Evolutionary conservation across 2,888 invertebrate species (phyloP).

Genomic region (Drosophila affinis): DNA sequence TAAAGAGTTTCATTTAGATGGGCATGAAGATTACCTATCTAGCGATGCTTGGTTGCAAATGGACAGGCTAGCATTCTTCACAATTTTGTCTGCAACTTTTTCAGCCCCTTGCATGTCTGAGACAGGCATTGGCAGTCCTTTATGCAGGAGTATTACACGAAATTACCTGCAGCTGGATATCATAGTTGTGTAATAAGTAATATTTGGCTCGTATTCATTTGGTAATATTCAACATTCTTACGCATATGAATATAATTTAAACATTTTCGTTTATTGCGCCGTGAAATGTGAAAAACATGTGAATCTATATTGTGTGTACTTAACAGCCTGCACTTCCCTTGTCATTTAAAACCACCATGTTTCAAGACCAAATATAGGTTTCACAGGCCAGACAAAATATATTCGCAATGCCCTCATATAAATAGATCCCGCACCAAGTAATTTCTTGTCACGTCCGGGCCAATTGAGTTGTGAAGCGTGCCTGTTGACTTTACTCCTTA

Average conservation of each 20-base stretch:
- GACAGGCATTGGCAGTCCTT: background rate
- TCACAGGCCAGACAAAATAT: background rate
- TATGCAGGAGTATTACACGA: background rate
- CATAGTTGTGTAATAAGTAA: background rate
- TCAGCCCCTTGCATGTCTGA: background rate
- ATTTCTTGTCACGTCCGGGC: slow-evolving; percentile 25
- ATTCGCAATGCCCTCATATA: background rate
- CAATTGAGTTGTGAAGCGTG: slow-evolving; percentile 67
- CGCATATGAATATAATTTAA: background rate
- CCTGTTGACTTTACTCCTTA: slow-evolving; percentile 72
- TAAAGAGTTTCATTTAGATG: slow-evolving; percentile 21
- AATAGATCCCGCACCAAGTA: background rate
- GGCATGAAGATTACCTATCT: slow-evolving; percentile 1
- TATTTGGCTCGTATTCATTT: background rate
- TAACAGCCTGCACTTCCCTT: background rate
- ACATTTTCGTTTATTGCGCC: background rate
- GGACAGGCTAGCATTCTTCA: background rate
- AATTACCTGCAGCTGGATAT: background rate
- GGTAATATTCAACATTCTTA: background rate
- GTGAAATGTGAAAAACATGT: background rate
- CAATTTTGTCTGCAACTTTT: background rate
- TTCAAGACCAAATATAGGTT: background rate
- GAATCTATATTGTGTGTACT: background rate
- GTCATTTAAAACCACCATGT: background rate
- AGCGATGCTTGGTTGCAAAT: background rate